Conservation (phyloP, 1,140 invertebrate species). For the Psilanteris sp. region DNA sequence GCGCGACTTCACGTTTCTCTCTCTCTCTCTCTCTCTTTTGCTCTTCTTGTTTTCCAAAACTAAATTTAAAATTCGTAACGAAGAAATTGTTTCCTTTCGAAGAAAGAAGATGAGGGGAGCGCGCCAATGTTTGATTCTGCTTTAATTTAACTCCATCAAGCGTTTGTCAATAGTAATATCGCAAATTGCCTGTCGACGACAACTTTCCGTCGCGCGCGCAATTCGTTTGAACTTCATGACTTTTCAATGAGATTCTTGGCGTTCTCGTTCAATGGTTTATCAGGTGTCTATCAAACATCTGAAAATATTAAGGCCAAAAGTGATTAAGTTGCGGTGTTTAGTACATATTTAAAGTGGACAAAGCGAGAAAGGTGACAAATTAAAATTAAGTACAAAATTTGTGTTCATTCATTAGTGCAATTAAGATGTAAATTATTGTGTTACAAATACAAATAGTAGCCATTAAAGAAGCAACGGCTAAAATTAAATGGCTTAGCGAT, state of each 20-base stretch:
- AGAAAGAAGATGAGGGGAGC: conserved; percentile 39
- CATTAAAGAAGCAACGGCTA: no score
- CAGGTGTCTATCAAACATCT: conserved; percentile 50
- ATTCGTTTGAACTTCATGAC: conserved; percentile 61
- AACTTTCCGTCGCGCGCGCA: conserved; percentile 50
- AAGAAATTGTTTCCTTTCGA: conserved; percentile 39
- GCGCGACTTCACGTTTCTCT: not conserved
- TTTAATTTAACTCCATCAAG: conserved; percentile 55
- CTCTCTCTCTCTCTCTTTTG: not conserved
- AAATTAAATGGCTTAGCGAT: conserved; percentile 1
- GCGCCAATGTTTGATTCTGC: conserved; percentile 40
- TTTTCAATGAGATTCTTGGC: conserved; percentile 53
- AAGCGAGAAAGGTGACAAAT: conserved; percentile 12
- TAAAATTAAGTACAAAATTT: not conserved
- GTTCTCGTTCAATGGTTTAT: conserved; percentile 56
- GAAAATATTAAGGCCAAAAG: conserved; percentile 29
- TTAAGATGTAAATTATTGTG: no score
- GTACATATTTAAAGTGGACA: conserved; percentile 24
- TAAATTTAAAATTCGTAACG: conserved; percentile 38
- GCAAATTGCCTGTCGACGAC: conserved; percentile 58
- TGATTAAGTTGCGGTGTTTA: conserved; percentile 36
- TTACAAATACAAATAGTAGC: no score
- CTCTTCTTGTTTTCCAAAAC: conserved; percentile 24
- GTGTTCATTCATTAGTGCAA: not conserved
- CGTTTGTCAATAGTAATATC: conserved; percentile 62